Evolutionary conservation across 2,888 invertebrate species (phyloP).

Genomic region (Odontomyia ornata): DNA sequence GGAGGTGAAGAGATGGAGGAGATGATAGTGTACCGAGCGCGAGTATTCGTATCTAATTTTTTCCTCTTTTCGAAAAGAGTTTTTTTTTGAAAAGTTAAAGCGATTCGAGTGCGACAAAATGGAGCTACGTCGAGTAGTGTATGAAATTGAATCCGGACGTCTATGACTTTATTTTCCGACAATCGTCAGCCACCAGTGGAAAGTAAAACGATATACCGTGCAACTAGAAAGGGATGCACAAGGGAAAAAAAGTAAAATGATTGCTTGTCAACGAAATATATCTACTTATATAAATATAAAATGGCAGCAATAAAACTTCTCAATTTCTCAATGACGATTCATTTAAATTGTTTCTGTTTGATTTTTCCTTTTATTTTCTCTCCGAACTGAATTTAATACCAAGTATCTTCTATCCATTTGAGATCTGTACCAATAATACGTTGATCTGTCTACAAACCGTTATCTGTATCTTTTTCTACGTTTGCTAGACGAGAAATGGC

Average conservation of each 20-base stretch:
- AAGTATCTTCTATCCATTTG: too few relatives aligned
- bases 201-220: neutral
- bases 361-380: too few relatives aligned
- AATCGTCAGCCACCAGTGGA: neutral
- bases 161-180: neutral
- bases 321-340: constrained; percentile 16
- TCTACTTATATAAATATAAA: too few relatives aligned
- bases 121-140: neutral
- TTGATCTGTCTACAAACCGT: neutral
- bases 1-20: neutral
- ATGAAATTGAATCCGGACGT: constrained; percentile 7
- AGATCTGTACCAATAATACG: neutral
- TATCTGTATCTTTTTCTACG: neutral
- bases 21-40: too few relatives aligned
- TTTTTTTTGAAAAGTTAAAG: constrained; percentile 27
- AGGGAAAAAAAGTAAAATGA: too few relatives aligned
- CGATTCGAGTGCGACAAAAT: constrained; percentile 19
- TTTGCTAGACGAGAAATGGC: neutral
- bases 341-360: neutral
- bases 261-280: neutral
- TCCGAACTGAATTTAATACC: too few relatives aligned
- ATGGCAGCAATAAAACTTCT: neutral
- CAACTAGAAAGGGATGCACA: too few relatives aligned
- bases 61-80: constrained; percentile 10
- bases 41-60: too few relatives aligned